Percentiles rank a stretch among this genome's conserved stretches.
Evolutionary conservation across 2,888 invertebrate genomes (phyloP).

Genomic region (Phaonia tiefii): DNA sequence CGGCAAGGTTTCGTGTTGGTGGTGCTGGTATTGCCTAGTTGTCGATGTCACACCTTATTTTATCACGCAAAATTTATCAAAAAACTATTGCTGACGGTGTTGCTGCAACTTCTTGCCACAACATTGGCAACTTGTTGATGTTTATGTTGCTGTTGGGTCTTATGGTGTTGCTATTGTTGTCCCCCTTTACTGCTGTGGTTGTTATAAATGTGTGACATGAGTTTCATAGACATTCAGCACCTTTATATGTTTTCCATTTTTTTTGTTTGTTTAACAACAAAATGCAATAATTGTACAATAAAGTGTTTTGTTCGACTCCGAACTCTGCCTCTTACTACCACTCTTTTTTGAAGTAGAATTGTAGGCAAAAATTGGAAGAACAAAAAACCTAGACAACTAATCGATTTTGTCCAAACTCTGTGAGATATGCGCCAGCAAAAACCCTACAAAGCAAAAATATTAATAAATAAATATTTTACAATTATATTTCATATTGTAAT

Average conservation of each 20-base stretch:
- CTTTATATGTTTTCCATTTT: conserved; percentile 66
- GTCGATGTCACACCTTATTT: conserved; percentile 63
- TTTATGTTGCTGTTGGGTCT: conserved; percentile 12
- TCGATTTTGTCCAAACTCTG: no score
- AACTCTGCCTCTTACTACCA: no score
- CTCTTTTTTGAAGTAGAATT: no score
- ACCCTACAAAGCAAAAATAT: no score
- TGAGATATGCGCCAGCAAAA: no score
- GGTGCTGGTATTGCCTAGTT: conserved; percentile 13
- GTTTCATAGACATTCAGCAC: conserved; percentile 63
- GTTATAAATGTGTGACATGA: conserved; percentile 65
- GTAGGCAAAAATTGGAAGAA: no score
- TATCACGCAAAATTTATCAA: conserved; percentile 62
- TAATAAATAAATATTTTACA: no score
- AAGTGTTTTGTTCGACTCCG: conserved; percentile 44
- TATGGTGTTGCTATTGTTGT: conserved; percentile 28
- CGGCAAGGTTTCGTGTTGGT: no score
- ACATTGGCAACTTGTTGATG: no score
- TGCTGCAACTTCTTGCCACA: no score
- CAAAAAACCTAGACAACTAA: no score
- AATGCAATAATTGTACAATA: conserved; percentile 69
- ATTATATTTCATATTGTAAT: no score
- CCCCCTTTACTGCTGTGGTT: conserved; percentile 22
- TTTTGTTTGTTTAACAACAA: conserved; percentile 68
- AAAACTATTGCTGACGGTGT: conserved; percentile 37